Evolutionary conservation across 64 coral and sea anemone genomes (phyloP), one percentile per base, ranked within the genome.

Genomic region (Actinia tenebrosa): DNA sequence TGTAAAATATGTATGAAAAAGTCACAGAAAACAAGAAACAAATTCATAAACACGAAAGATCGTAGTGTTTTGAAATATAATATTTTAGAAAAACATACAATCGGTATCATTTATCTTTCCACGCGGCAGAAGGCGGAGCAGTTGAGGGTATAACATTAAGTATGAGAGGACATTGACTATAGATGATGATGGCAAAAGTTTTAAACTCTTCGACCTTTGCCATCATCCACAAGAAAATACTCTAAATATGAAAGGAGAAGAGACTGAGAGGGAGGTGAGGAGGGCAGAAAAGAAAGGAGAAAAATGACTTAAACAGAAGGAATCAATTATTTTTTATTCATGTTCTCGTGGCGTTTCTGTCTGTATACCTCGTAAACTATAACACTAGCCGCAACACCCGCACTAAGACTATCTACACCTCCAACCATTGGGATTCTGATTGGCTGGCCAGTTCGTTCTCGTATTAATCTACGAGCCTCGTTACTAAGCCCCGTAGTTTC

Each of bases 361-460:
- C 93, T 91, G 25, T 88, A 64, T 25, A 81, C 89, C 82, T 94
- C 93, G 77, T 94, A 94, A 88, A 94, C 87, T 56, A 94, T 91
- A 16, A 94, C 80, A 81, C 89, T 91, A 11, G 84, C 93, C 22
- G 93, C 85, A 27, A 87, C 56, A 64, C 84, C 93, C 79, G 93
- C 93, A 91, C 93, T 94, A 45, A 94, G 61, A 88, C 93, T 91
- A 58, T 94, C 93, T 44, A 94, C 63, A 47, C 83, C 56, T 56
- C 18, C 68, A 45, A 79, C 86, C 89, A 91, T 94, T 17, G 93
- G 93, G 22, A 94, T 90, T 52, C 84, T 71, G 66, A 95, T 82
- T 45, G 64, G 18, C 44, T 95, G 86, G 62, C 69, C 86, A 8
- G 20, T 37, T 56, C 58, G 55, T 60, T 91, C 55, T 56, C 14